A percentile compares a stretch with the other conserved stretches of the same genome.
Conservation (phyloP, 2,888 invertebrate species). For the Lysandra coridon region DNA sequence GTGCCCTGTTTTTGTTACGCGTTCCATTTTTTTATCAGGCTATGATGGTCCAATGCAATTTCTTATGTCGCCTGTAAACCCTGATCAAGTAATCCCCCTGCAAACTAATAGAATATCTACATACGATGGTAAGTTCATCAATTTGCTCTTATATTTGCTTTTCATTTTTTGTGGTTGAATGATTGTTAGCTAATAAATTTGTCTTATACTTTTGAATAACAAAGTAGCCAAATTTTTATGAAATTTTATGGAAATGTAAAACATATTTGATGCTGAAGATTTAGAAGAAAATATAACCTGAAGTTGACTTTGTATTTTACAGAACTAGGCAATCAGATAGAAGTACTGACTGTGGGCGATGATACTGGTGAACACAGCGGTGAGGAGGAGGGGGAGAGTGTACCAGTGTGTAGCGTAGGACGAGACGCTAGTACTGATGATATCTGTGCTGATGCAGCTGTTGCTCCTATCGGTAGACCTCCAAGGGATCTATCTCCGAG, state of each 20-base stretch:
- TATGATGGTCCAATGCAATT: constrained; percentile 95
- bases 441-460: constrained; percentile 72
- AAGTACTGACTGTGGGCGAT: constrained; percentile 72
- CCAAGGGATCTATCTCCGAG: constrained; percentile 59
- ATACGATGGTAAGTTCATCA: constrained; percentile 70
- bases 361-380: constrained; percentile 60
- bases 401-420: constrained; percentile 67
- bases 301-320: constrained; percentile 42
- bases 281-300: background rate
- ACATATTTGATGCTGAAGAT: background rate
- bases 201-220: background rate
- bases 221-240: too few species aligned
- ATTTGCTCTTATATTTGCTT: constrained; percentile 25
- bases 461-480: constrained; percentile 60
- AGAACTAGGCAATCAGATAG: constrained; percentile 77
- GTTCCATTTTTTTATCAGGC: constrained; percentile 73
- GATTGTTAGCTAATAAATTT: background rate
- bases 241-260: background rate
- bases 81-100: constrained; percentile 85
- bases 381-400: constrained; percentile 70
- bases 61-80: constrained; percentile 89
- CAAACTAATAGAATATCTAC: constrained; percentile 78
- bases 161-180: constrained; percentile 20
- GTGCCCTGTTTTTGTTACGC: constrained; percentile 49
- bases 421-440: constrained; percentile 73